Conservation (phyloP, 2,888 invertebrate species). For the Heliconius ethilla region DNA sequence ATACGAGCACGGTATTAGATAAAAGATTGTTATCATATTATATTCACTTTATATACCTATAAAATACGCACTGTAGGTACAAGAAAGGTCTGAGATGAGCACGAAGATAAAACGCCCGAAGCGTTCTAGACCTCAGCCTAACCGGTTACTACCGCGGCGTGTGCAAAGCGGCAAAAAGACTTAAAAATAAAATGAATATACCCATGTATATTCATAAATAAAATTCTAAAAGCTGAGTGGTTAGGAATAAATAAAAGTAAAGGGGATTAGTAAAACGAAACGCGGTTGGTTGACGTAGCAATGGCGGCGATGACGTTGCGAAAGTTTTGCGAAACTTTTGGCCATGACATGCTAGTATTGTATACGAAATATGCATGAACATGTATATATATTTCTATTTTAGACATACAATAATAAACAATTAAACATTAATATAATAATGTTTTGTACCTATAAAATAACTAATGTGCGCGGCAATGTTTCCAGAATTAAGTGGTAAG, state of each 20-base stretch:
- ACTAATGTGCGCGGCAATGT: too few relatives aligned
- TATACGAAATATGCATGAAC: background rate
- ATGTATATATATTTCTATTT: background rate
- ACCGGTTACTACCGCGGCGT: conserved; percentile 37
- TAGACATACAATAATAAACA: too few relatives aligned
- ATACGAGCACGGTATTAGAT: conserved; percentile 32
- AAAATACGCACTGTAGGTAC: conserved; percentile 17
- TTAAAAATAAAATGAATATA: conserved; percentile 52
- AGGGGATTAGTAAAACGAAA: conserved; percentile 64
- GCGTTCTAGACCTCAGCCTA: conserved; percentile 35
- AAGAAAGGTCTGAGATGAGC: conserved; percentile 29
- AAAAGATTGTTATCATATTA: conserved; percentile 26
- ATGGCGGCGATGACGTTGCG: conserved; percentile 65
- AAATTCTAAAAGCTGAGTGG: conserved; percentile 58
- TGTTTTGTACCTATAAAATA: too few relatives aligned
- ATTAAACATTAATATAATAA: too few relatives aligned
- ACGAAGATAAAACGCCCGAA: conserved; percentile 30
- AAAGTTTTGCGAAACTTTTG: conserved; percentile 32
- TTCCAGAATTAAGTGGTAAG: too few relatives aligned
- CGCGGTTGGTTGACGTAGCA: conserved; percentile 65
- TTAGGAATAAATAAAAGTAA: conserved; percentile 62
- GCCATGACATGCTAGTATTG: conserved; percentile 24
- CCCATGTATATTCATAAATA: conserved; percentile 63
- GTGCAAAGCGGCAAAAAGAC: conserved; percentile 28
- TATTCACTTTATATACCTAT: conserved; percentile 34